phyloP scores from a whole-genome alignment of 2,113 vertebrate genomes.

The Dasypus novemcinctus region DNA sequence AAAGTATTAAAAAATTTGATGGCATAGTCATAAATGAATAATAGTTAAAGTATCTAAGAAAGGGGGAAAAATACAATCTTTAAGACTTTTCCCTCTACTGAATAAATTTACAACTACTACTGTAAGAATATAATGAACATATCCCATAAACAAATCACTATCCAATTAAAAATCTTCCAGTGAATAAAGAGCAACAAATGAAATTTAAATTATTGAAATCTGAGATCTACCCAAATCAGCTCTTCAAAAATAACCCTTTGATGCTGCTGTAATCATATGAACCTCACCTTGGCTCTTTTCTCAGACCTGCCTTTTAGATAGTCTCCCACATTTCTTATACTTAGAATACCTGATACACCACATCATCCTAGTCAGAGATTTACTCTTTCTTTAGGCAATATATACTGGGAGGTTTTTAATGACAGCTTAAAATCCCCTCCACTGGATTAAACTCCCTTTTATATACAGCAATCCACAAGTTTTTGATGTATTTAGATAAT shows the following conservation, averaged over 20 bases:
- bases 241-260: not conserved
- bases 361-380: not conserved
- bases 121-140: not conserved
- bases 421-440: not conserved
- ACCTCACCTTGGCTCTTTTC: not conserved
- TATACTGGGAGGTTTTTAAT: not conserved
- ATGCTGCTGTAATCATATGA: not conserved
- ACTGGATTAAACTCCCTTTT: not conserved
- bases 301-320: not conserved
- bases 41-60: not conserved
- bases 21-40: not conserved
- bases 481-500: slow-evolving; percentile 12
- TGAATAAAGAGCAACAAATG: slow-evolving; percentile 19
- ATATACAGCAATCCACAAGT: not conserved
- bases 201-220: slow-evolving; percentile 37
- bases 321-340: not conserved
- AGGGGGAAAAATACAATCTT: not conserved
- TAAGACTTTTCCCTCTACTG: slow-evolving; percentile 13
- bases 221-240: slow-evolving; percentile 4
- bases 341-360: not conserved
- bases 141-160: slow-evolving; percentile 13
- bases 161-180: not conserved
- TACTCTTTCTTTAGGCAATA: not conserved
- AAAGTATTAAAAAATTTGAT: slow-evolving; percentile 25
- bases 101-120: not conserved